Conservation (phyloP, 2,113 vertebrate genomes). For the Embiotoca jacksoni region DNA sequence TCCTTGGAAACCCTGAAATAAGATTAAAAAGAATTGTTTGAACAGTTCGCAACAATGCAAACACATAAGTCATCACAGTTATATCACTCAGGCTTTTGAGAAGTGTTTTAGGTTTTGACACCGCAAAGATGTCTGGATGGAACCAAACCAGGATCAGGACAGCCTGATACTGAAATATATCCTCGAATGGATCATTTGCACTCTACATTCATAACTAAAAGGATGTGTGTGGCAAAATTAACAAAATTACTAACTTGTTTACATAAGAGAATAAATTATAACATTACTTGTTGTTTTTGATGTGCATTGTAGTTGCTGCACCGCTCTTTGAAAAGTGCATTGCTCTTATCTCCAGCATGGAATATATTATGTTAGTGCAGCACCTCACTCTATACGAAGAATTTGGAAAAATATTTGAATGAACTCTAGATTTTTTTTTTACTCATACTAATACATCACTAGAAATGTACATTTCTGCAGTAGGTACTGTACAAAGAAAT, state of each 20-base stretch:
- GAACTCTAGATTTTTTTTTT: neutral
- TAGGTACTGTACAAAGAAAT: neutral
- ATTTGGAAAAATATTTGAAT: neutral
- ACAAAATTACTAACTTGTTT: too few relatives aligned
- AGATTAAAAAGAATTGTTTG: constrained; percentile 42
- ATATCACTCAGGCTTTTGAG: neutral
- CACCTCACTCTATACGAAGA: neutral
- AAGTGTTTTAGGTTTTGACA: neutral
- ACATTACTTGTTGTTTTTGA: neutral
- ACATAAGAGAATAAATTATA: too few relatives aligned
- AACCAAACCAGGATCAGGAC: too few relatives aligned
- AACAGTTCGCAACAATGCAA: neutral
- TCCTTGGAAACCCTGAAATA: constrained; percentile 95
- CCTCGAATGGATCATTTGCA: neutral
- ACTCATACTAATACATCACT: neutral
- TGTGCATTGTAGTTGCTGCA: neutral
- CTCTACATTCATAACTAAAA: neutral
- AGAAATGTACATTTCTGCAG: neutral
- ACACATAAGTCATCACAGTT: neutral
- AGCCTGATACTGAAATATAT: neutral
- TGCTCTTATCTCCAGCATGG: neutral
- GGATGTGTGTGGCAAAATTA: too few relatives aligned
- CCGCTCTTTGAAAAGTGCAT: neutral
- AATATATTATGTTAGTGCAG: neutral
- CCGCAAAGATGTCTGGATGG: too few relatives aligned